These are phyloP conservation scores for Rhabdomys pumilio DNA, from an alignment of 2,797 vertebrate genomes.

Conservation along the genomic window DNA sequence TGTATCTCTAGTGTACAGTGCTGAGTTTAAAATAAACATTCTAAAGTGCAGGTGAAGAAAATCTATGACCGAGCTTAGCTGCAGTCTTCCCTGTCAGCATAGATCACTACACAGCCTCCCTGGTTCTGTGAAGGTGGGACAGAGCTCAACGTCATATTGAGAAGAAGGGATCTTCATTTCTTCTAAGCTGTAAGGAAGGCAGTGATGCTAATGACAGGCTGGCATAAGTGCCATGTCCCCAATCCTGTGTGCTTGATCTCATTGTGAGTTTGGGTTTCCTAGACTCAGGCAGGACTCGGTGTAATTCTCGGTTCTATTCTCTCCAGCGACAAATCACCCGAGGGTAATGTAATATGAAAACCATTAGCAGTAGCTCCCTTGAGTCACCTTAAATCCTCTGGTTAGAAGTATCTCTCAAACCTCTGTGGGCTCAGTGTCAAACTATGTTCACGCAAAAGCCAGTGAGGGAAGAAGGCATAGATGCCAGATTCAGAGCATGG, in stretches of 20 bases:
- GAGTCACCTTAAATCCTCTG: not conserved
- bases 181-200: not conserved
- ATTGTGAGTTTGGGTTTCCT: not conserved
- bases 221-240: not conserved
- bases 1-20: not conserved
- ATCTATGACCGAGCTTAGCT: not conserved
- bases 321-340: not conserved
- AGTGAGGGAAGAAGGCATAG: not conserved
- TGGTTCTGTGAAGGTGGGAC: rapidly evolving
- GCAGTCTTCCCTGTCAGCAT: not conserved
- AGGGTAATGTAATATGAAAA: not conserved
- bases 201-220: not conserved
- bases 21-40: slow-evolving; percentile 57
- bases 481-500: no score
- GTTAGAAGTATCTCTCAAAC: not conserved
- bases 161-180: not conserved
- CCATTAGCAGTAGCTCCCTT: not conserved
- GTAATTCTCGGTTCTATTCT: not conserved
- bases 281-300: not conserved
- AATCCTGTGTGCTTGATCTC: not conserved
- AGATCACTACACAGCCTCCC: not conserved
- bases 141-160: not conserved
- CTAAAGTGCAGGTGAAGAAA: slow-evolving; percentile 9
- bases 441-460: not conserved
- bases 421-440: not conserved